Evolutionary conservation across 2,888 invertebrate species (phyloP).

Genomic region (Drosophila merina): DNA sequence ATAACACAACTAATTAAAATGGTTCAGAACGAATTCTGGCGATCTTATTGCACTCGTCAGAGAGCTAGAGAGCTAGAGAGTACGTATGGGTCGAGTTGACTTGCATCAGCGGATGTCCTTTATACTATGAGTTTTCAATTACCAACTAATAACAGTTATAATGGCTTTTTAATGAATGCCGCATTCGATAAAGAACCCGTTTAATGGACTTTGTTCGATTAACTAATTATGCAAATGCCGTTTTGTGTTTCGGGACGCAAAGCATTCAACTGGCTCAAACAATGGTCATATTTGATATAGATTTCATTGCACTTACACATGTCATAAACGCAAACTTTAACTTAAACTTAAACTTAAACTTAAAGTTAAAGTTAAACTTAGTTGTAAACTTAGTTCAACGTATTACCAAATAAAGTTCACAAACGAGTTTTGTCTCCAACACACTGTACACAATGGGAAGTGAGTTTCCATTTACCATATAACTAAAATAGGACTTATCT

Average conservation of each 20-base stretch:
- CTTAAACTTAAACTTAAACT: background rate
- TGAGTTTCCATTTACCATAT: conserved; percentile 12
- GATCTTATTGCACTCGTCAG: conserved; percentile 37
- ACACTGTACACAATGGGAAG: conserved; percentile 63
- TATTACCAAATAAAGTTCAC: conserved; percentile 16
- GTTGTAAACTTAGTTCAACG: background rate
- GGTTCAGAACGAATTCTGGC: conserved; percentile 12
- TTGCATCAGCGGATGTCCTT: conserved; percentile 1
- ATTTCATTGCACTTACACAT: conserved; percentile 14
- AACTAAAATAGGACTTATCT: conserved; percentile 51
- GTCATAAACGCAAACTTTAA: background rate
- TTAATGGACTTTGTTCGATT: conserved; percentile 73
- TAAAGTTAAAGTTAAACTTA: background rate
- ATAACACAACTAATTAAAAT: conserved; percentile 69
- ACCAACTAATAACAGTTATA: conserved; percentile 70
- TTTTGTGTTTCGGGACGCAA: conserved; percentile 13
- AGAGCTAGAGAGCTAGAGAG: background rate
- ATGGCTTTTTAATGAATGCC: conserved; percentile 55
- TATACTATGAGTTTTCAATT: conserved; percentile 54
- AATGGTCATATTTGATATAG: conserved; percentile 7
- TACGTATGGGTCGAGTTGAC: no score
- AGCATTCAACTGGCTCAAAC: conserved; percentile 33
- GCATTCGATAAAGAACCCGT: conserved; percentile 16
- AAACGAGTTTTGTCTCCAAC: conserved; percentile 35
- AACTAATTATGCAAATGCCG: conserved; percentile 71